Conservation (phyloP, 1,140 invertebrate species). For the Apis mellifera region DNA sequence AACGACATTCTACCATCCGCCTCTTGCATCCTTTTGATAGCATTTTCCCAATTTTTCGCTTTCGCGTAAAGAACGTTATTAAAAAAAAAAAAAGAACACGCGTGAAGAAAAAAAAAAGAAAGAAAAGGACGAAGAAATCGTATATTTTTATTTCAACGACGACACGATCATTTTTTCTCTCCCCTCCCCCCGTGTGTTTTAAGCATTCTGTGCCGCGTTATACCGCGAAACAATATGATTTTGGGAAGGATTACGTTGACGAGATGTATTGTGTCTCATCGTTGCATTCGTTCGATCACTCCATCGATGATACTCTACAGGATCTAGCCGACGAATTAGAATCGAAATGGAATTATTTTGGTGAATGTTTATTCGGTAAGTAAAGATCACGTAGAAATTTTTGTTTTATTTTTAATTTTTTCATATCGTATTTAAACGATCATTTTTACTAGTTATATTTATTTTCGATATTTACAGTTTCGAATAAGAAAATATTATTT, state of each 20-base stretch:
- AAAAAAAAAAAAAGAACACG: background rate
- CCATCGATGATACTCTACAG: conserved; percentile 39
- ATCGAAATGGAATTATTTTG: background rate
- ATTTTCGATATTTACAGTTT: too few relatives aligned
- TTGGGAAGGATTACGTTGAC: too few relatives aligned
- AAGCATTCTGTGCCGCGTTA: background rate
- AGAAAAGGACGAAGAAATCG: background rate
- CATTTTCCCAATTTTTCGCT: conserved; percentile 49
- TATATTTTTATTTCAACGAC: conserved; percentile 32
- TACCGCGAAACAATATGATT: background rate
- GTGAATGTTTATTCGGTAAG: conserved; percentile 21
- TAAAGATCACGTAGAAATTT: background rate
- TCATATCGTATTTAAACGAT: background rate
- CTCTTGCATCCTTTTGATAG: conserved; percentile 47
- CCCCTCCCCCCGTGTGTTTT: too few relatives aligned
- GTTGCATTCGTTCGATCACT: background rate
- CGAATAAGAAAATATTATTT: background rate
- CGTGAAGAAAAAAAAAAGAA: background rate
- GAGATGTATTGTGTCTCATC: background rate
- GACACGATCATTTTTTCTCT: background rate
- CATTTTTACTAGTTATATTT: background rate
- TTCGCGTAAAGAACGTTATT: conserved; percentile 49
- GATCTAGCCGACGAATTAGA: background rate
- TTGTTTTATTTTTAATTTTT: background rate
- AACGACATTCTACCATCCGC: conserved; percentile 35